phyloP scores from a whole-genome alignment of 2,113 vertebrate genomes.

The Brachyhypopomus gauderio region DNA sequence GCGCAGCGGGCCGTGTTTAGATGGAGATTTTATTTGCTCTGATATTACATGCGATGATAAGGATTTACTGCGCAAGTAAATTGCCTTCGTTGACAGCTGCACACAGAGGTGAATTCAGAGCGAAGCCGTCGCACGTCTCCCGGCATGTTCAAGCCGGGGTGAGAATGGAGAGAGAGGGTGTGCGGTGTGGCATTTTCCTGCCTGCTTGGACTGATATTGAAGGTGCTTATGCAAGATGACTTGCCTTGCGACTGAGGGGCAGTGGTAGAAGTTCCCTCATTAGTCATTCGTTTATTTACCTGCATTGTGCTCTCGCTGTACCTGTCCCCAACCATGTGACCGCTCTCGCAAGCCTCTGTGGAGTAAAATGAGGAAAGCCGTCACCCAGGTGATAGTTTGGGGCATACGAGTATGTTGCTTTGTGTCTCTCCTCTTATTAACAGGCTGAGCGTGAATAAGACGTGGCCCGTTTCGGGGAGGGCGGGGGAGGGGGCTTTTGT shows the following conservation, averaged over 20 bases:
- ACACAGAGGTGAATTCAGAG: constrained; percentile 7
- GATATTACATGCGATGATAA: not conserved
- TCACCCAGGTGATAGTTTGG: not conserved
- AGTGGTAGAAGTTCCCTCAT: constrained; percentile 34
- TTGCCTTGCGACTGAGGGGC: constrained; percentile 17
- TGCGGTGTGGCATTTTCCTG: not conserved
- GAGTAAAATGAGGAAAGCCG: not conserved
- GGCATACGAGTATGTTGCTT: not conserved
- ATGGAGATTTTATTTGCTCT: not conserved
- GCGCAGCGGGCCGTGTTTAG: too few species aligned
- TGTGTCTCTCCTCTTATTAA: not conserved
- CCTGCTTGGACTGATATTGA: constrained; percentile 37
- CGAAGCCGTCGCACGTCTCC: constrained; percentile 5
- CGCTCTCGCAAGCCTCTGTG: not conserved
- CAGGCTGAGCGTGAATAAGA: not conserved
- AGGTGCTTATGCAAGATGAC: not conserved
- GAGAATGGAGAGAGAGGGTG: constrained; percentile 7
- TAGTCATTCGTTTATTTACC: constrained; percentile 32
- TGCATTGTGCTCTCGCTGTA: not conserved
- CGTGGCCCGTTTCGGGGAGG: not conserved
- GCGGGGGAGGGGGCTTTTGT: too few species aligned
- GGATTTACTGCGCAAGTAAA: not conserved
- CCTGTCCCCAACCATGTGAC: too few species aligned
- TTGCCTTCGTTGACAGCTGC: not conserved
- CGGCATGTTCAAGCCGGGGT: constrained; percentile 7